Evolutionary conservation across 2,888 invertebrate species (phyloP).

Genomic region (Stegana nigrithorax): DNA sequence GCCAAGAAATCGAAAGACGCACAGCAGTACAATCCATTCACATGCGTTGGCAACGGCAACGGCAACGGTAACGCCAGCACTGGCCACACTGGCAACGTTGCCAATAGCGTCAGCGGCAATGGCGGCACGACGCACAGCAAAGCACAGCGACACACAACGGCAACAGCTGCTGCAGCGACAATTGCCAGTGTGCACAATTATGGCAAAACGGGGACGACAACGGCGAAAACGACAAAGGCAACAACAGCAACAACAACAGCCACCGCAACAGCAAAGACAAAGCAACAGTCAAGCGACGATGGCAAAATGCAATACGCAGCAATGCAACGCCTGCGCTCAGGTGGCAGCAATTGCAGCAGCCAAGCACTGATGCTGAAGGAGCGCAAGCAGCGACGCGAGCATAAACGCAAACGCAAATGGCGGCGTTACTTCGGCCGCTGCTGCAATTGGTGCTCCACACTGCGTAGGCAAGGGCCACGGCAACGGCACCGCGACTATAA

Average conservation of each 20-base stretch:
- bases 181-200: conserved; percentile 53
- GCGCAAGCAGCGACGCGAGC: background rate
- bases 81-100: too few species aligned
- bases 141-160: conserved; percentile 20
- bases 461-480: conserved; percentile 13
- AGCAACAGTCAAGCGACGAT: conserved; percentile 23
- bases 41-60: conserved; percentile 7
- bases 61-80: too few species aligned
- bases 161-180: conserved; percentile 21
- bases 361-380: conserved; percentile 22
- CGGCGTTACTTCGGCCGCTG: conserved; percentile 28
- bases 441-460: conserved; percentile 27
- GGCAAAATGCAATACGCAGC: conserved; percentile 61
- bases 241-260: background rate
- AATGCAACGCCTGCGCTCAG: conserved; percentile 54
- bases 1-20: conserved; percentile 36
- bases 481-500: conserved; percentile 34
- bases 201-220: conserved; percentile 35
- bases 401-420: conserved; percentile 26
- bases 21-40: conserved; percentile 41
- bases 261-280: too few species aligned
- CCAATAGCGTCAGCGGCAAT: conserved; percentile 19
- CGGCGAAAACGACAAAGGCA: conserved; percentile 26
- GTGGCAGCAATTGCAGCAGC: conserved; percentile 21
- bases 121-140: conserved; percentile 12